Evolutionary conservation across 1,140 invertebrate genomes (phyloP).

Genomic region (Aporrectodea caliginosa): DNA sequence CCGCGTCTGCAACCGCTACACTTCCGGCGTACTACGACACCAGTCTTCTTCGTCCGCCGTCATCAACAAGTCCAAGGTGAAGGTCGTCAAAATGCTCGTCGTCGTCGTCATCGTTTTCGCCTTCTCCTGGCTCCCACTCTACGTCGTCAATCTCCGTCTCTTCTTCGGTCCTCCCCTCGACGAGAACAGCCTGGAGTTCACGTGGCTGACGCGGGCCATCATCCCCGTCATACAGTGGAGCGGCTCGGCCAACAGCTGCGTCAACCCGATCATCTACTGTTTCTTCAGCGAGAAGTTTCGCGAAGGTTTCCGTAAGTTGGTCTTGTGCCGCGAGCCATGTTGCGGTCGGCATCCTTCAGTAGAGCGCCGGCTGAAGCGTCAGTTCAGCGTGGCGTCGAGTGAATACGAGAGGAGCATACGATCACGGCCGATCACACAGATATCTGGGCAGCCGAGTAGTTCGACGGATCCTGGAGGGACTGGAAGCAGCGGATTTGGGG

Average conservation of each 20-base stretch:
- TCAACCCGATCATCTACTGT: constrained; percentile 30
- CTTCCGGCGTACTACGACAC: constrained; percentile 64
- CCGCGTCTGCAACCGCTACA: constrained; percentile 78
- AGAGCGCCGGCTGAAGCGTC: background rate
- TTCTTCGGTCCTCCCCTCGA: constrained; percentile 34
- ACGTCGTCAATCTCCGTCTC: constrained; percentile 57
- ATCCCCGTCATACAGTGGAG: constrained; percentile 27
- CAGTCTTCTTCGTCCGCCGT: background rate
- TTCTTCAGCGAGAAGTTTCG: constrained; percentile 23
- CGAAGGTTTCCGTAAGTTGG: background rate
- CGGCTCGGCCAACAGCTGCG: constrained; percentile 29
- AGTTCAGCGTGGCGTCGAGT: background rate
- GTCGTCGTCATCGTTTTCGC: constrained; percentile 91
- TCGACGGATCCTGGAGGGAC: too few relatives aligned
- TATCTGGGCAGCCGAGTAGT: too few relatives aligned
- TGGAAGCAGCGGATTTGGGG: too few relatives aligned
- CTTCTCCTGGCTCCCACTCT: constrained; percentile 88
- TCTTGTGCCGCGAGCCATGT: background rate
- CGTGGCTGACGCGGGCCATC: background rate
- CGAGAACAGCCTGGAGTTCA: background rate
- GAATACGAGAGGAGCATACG: background rate
- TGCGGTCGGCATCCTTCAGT: background rate
- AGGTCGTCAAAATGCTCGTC: constrained; percentile 90
- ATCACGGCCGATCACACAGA: too few relatives aligned
- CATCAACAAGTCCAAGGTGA: constrained; percentile 37